Conservation (phyloP, 2,797 vertebrate species). For the Nyctibius grandis region DNA sequence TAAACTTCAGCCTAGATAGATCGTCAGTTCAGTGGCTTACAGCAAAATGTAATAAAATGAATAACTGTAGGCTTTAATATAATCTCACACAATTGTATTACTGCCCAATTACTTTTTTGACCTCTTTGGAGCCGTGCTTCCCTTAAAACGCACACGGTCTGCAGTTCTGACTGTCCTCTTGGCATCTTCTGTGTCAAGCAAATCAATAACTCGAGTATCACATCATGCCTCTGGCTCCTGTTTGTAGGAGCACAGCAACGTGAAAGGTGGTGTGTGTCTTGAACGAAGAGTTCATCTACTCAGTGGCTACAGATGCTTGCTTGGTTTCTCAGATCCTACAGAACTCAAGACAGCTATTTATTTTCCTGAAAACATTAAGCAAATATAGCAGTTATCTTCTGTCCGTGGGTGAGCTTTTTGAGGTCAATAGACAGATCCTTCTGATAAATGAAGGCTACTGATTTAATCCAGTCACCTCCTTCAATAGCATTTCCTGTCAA, state of each 20-base stretch:
- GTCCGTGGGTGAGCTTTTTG: background rate
- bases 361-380: background rate
- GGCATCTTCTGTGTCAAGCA: background rate
- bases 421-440: background rate
- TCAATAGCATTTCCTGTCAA: background rate
- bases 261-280: background rate
- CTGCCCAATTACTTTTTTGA: conserved; percentile 54
- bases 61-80: conserved; percentile 61
- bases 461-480: background rate
- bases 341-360: background rate
- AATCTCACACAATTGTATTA: conserved; percentile 65
- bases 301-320: background rate
- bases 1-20: conserved; percentile 56
- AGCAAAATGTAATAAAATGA: conserved; percentile 63
- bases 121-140: conserved; percentile 49
- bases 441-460: background rate
- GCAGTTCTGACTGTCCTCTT: conserved; percentile 28
- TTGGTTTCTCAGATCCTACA: background rate
- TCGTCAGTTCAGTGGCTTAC: conserved; percentile 32
- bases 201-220: background rate
- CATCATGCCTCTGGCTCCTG: background rate
- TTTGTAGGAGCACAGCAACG: background rate
- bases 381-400: background rate
- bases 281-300: background rate
- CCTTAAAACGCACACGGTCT: conserved; percentile 16